phyloP scores from a whole-genome alignment of 2,797 vertebrate genomes.

The Potorous gilbertii region DNA sequence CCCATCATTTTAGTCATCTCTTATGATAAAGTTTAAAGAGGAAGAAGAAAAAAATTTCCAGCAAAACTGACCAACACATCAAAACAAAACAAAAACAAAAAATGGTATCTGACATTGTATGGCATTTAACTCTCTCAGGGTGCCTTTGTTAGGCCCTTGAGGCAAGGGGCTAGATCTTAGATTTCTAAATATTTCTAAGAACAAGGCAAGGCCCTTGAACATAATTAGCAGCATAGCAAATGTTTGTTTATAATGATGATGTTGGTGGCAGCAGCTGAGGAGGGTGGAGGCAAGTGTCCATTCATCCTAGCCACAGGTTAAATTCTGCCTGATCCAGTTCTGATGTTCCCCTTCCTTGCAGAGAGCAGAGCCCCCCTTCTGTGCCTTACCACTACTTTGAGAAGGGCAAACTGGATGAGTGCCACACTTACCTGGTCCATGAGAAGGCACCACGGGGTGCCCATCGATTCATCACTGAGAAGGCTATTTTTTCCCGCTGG shows the following conservation, averaged over 20 bases:
- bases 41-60: not conserved
- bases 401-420: slow-evolving; percentile 89
- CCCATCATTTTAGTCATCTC: not conserved
- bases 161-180: not conserved
- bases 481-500: slow-evolving; percentile 94
- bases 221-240: not conserved
- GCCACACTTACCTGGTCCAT: slow-evolving; percentile 92
- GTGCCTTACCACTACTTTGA: slow-evolving; percentile 98
- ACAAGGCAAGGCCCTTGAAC: not conserved
- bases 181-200: not conserved
- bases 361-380: slow-evolving; percentile 84
- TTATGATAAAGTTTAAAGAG: not conserved
- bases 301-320: not conserved
- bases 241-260: not conserved
- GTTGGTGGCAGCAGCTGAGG: not conserved
- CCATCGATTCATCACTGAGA: slow-evolving; percentile 98
- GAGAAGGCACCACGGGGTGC: slow-evolving; percentile 88
- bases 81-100: not conserved
- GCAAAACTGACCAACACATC: not conserved
- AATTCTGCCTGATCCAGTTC: not conserved
- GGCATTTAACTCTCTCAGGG: not conserved
- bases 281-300: not conserved
- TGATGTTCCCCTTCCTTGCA: slow-evolving; percentile 46
- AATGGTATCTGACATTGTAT: not conserved
- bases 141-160: not conserved